Conservation (phyloP, 2,797 vertebrate genomes). For the Geotria australis region DNA sequence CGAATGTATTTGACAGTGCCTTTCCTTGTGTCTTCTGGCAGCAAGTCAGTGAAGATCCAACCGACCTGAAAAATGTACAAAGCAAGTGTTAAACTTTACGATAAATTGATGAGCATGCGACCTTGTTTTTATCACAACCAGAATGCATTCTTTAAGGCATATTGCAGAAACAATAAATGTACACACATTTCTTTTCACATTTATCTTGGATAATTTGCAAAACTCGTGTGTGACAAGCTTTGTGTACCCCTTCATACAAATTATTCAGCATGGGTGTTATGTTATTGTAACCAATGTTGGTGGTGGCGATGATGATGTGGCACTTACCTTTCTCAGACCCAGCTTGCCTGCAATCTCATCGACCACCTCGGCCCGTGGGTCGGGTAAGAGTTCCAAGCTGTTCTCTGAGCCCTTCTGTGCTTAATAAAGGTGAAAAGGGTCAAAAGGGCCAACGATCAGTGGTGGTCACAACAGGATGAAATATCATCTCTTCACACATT, state of each 20-base stretch:
- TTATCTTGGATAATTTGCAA: too few relatives aligned
- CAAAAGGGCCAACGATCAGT: not conserved
- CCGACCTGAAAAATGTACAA: conserved; percentile 32
- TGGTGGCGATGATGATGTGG: too few relatives aligned
- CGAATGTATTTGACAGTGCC: conserved; percentile 69
- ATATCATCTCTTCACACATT: too few relatives aligned
- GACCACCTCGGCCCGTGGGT: conserved; percentile 64
- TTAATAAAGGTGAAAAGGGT: not conserved
- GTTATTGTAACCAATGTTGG: too few relatives aligned
- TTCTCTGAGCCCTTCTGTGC: conserved; percentile 61
- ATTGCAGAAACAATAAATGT: too few relatives aligned
- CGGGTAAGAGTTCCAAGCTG: conserved; percentile 70
- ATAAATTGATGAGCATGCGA: not conserved
- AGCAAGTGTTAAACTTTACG: not conserved
- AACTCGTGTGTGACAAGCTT: too few relatives aligned
- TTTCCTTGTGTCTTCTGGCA: conserved; percentile 83
- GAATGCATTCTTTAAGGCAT: too few relatives aligned
- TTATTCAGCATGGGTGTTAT: too few relatives aligned
- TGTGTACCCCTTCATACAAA: too few relatives aligned
- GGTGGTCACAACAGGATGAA: not conserved
- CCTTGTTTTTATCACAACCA: too few relatives aligned
- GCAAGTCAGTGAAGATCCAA: conserved; percentile 89
- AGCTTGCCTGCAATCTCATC: conserved; percentile 82
- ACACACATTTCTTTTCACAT: too few relatives aligned
- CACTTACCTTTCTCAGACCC: conserved; percentile 49